These are phyloP conservation scores for Hypotaenidia philippensis DNA, from an alignment of 2,797 vertebrate species.

Conservation along the genomic window DNA sequence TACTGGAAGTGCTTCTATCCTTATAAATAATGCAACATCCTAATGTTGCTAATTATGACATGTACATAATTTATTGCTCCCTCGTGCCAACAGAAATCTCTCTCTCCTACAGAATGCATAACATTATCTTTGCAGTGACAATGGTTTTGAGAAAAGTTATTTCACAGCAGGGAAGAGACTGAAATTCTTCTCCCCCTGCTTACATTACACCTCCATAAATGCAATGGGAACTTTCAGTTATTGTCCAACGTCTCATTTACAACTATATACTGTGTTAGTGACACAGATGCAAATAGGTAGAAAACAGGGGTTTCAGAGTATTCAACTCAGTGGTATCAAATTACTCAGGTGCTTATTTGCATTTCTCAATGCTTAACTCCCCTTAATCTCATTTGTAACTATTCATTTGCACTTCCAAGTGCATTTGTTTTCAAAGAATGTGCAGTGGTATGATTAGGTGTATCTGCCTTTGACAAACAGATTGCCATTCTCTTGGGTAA, in stretches of 20 bases:
- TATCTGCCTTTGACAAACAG: neutral
- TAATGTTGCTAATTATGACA: slow-evolving; percentile 19
- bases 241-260: neutral
- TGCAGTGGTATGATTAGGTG: neutral
- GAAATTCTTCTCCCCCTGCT: neutral
- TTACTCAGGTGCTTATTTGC: neutral
- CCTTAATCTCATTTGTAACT: neutral
- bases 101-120: neutral
- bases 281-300: neutral
- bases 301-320: neutral
- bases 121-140: neutral
- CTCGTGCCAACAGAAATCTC: neutral
- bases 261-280: neutral
- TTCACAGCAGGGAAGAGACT: neutral
- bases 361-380: neutral
- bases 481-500: neutral
- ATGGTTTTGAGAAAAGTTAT: neutral
- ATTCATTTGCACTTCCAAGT: neutral
- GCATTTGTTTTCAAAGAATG: neutral
- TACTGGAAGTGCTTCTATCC: neutral
- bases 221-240: neutral
- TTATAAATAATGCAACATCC: slow-evolving; percentile 32
- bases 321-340: neutral
- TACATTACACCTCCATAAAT: neutral
- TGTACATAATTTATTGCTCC: slow-evolving; percentile 12